Base-by-base conservation (phyloP, 2,797 vertebrate genomes). In the Pygocentrus nattereri region DNA sequence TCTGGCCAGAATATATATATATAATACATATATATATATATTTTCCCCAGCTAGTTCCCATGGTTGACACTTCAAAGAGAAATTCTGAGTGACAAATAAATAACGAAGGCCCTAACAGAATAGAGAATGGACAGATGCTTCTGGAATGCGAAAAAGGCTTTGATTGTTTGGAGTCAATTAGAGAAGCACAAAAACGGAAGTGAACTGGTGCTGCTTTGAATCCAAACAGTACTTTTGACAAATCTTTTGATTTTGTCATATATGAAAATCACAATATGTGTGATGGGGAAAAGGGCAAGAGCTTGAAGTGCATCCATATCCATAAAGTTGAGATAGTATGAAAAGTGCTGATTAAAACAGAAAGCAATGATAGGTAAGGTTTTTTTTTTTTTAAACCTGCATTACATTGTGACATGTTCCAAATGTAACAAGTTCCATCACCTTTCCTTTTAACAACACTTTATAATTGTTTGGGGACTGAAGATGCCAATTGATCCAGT, bases 71-170 rank as follows among this genome's bases (percentile, higher is more conserved):
- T 77, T 84, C 69, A 82, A 77, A 82, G 71, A 58, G 62, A 78
- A 78, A 84, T 73, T 54, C 50, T 61, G 59, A 82, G 54, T 82
- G 79, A 81, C 72, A 73, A 72, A 82, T 84, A 79, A 82, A 76
- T 76, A 76, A 72, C 62, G 56, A 78, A 84, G 56, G n/a, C 15
- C n/a, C 30, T 44, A 70, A 30, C 41, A 47, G 74, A 73, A 67
- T 21, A 44, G 59, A 49, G n/a, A 54, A 67, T 50, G 73, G 21
- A 76, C 16, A 72, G 38, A 44, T 25, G 19, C 18, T 30, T 72
- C 38, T 2, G 30, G 5, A 61, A 56, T 19, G 31, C n/a, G 47
- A 70, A 56, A 75, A 70, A 13, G 31, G 4, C n/a, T 61, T 74
- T 83, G 71, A 75, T 75, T 74, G 50, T 54, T 56, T 59, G 49